These are phyloP conservation scores for Enhydra lutris DNA, from an alignment of 2,113 vertebrate species.

Conservation along the genomic window DNA sequence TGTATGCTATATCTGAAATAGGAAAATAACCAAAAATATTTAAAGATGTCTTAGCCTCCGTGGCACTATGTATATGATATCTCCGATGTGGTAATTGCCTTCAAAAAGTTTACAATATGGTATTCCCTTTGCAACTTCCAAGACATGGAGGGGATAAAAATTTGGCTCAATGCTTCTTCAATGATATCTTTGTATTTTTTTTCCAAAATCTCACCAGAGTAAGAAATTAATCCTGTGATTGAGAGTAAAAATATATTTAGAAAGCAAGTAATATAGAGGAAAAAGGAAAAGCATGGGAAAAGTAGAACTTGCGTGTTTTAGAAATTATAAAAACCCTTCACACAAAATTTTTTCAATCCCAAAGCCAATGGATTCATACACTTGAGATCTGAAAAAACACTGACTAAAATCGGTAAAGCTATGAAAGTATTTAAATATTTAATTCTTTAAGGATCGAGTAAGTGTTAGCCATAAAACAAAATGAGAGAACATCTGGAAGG, in stretches of 20 bases:
- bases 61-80: neutral
- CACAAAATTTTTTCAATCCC: neutral
- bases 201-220: neutral
- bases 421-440: conserved; percentile 49
- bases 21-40: neutral
- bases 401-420: conserved; percentile 29
- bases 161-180: neutral
- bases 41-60: neutral
- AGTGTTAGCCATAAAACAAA: conserved; percentile 23
- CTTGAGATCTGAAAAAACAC: neutral
- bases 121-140: neutral
- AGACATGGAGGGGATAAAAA: conserved; percentile 4
- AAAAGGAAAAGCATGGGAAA: neutral
- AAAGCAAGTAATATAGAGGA: neutral
- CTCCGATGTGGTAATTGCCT: neutral
- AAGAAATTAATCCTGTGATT: neutral
- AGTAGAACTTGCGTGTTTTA: neutral
- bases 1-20: neutral
- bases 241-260: neutral
- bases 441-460: conserved; percentile 45
- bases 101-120: neutral
- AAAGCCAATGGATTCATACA: neutral
- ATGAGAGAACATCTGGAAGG: conserved; percentile 55
- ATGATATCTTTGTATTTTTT: neutral
- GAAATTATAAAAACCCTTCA: neutral